phyloP scores from a whole-genome alignment of 1,140 invertebrate genomes.

The Hylaeus volcanicus region DNA sequence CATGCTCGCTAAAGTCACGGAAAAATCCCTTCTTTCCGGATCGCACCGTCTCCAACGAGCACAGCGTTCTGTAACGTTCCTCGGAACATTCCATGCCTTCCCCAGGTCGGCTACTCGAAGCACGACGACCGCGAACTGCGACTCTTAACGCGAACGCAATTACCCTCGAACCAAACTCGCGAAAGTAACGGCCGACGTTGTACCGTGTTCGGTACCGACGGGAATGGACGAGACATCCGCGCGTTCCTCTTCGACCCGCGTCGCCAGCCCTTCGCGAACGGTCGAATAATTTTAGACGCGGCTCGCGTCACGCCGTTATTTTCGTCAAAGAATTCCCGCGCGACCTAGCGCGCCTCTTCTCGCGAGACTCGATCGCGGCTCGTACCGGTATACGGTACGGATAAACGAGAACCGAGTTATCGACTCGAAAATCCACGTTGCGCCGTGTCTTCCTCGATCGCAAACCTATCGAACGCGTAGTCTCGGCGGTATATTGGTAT shows the following conservation, averaged over 20 bases:
- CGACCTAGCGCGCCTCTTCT: too few relatives aligned
- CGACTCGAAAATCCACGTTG: too few relatives aligned
- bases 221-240: not conserved
- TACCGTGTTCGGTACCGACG: not conserved
- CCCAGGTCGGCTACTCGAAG: not conserved
- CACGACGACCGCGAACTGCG: too few relatives aligned
- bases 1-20: conserved; percentile 80
- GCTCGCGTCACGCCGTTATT: conserved; percentile 19
- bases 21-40: conserved; percentile 84
- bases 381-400: too few relatives aligned
- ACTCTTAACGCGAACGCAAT: too few relatives aligned
- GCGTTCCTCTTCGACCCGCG: too few relatives aligned
- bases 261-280: not conserved
- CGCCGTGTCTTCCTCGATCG: too few relatives aligned
- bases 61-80: conserved; percentile 76
- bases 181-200: not conserved
- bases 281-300: conserved; percentile 46
- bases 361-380: too few relatives aligned
- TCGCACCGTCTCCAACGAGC: conserved; percentile 83
- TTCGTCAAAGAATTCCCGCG: conserved; percentile 36
- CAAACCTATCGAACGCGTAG: too few relatives aligned
- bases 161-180: not conserved
- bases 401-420: too few relatives aligned
- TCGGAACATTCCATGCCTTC: conserved; percentile 51
- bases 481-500: too few relatives aligned